Evolutionary conservation across 1,140 invertebrate genomes (phyloP).

Genomic region (Caligus rogercresseyi): DNA sequence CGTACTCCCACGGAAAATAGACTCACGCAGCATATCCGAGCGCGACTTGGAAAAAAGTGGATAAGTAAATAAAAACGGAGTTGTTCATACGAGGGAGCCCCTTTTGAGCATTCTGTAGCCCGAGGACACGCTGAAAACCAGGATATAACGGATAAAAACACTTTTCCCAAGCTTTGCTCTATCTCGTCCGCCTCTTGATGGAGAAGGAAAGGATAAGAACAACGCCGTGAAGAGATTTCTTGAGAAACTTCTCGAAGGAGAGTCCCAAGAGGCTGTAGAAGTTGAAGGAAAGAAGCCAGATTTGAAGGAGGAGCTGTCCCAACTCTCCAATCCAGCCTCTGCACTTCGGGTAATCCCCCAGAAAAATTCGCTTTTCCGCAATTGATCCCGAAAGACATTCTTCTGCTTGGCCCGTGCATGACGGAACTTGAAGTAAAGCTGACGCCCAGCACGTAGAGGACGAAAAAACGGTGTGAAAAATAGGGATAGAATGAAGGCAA

Average conservation of each 20-base stretch:
- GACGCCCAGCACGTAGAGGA: background rate
- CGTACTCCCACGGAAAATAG: slow-evolving; percentile 6
- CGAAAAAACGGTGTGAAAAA: slow-evolving; percentile 4
- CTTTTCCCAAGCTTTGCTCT: slow-evolving; percentile 14
- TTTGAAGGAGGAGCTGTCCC: slow-evolving; percentile 15
- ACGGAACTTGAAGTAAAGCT: slow-evolving; percentile 10
- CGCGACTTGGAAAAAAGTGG: slow-evolving; percentile 3
- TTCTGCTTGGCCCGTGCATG: slow-evolving; percentile 6
- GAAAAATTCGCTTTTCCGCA: slow-evolving; percentile 13
- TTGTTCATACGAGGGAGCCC: background rate
- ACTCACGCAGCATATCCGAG: background rate
- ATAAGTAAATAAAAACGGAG: slow-evolving; percentile 8
- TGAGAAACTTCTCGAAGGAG: slow-evolving; percentile 2
- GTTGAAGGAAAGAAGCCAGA: slow-evolving; percentile 11
- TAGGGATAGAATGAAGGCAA: background rate
- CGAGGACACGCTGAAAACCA: slow-evolving; percentile 3
- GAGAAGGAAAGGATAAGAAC: slow-evolving; percentile 7
- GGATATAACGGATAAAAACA: slow-evolving; percentile 1
- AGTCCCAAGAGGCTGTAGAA: slow-evolving; percentile 3
- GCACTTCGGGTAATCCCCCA: slow-evolving; percentile 15
- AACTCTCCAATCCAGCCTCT: slow-evolving; percentile 8
- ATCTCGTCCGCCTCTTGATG: slow-evolving; percentile 13
- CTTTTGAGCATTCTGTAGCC: slow-evolving; percentile 9
- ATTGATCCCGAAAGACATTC: background rate
- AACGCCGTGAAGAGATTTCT: slow-evolving; percentile 9